Percentiles rank a stretch among this genome's conserved stretches.
Evolutionary conservation across 2,113 vertebrate genomes (phyloP).

Genomic region (Uria aalge): DNA sequence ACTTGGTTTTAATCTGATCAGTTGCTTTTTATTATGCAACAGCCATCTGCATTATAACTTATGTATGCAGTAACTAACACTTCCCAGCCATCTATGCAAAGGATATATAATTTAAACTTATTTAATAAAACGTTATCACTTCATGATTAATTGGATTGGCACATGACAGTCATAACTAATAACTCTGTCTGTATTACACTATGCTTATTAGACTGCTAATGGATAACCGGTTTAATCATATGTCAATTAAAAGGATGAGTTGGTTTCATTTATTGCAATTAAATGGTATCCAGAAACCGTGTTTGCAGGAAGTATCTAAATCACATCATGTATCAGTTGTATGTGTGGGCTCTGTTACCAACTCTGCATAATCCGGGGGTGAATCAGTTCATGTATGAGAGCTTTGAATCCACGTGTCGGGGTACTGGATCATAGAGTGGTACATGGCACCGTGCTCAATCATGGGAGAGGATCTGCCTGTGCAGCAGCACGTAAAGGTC

Average conservation of each 20-base stretch:
- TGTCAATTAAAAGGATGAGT: slow-evolving; percentile 61
- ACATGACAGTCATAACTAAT: slow-evolving; percentile 20
- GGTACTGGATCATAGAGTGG: background rate
- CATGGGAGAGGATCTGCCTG: background rate
- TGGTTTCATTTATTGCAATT: slow-evolving; percentile 55
- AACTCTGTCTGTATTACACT: slow-evolving; percentile 4
- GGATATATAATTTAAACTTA: slow-evolving; percentile 8
- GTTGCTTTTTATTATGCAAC: slow-evolving; percentile 8
- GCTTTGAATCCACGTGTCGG: background rate
- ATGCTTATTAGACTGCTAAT: slow-evolving; percentile 41
- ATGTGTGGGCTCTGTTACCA: background rate
- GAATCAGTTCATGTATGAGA: background rate
- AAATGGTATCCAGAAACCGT: background rate
- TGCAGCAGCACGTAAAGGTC: background rate
- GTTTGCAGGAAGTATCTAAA: slow-evolving; percentile 58
- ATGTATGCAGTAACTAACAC: background rate
- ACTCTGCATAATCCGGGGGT: background rate
- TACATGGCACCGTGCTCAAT: accelerated
- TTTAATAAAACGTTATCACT: slow-evolving; percentile 29
- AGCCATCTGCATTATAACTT: background rate
- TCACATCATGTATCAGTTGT: background rate
- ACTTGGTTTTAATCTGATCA: background rate
- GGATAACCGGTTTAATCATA: slow-evolving; percentile 55
- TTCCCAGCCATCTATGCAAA: slow-evolving; percentile 40
- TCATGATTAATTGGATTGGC: slow-evolving; percentile 38